Percentiles rank a stretch among this genome's conserved stretches.
phyloP scores from a whole-genome alignment of 2,797 vertebrate genomes.

The Hydrophis major region DNA sequence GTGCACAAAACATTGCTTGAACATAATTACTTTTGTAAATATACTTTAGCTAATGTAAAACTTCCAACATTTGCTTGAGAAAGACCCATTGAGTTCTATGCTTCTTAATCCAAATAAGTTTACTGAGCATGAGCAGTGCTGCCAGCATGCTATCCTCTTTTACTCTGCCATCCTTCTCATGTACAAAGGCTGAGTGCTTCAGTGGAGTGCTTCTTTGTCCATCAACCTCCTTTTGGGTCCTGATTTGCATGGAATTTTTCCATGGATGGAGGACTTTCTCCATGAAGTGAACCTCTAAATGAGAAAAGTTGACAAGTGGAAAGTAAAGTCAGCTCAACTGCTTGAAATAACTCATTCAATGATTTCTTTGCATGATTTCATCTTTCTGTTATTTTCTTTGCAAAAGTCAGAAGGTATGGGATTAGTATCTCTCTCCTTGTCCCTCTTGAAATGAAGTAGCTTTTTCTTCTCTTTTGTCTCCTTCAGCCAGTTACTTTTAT shows the following conservation, averaged over 20 bases:
- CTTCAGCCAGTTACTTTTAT: not conserved
- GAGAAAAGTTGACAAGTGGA: not conserved
- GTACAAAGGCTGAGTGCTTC: not conserved
- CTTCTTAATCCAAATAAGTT: not conserved
- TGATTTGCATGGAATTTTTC: not conserved
- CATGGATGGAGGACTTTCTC: not conserved
- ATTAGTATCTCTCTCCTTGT: not conserved
- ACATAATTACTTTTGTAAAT: not conserved
- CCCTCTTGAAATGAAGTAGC: not conserved
- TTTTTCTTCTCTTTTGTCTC: not conserved
- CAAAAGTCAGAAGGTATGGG: not conserved
- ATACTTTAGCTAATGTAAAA: not conserved
- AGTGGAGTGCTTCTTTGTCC: not conserved
- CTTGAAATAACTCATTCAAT: not conserved
- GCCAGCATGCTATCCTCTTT: not conserved
- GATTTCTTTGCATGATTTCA: not conserved
- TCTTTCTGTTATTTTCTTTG: not conserved
- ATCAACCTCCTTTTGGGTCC: not conserved
- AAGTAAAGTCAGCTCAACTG: not conserved
- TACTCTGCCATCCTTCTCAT: not conserved
- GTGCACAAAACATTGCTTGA: not conserved
- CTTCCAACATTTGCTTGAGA: not conserved
- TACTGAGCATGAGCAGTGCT: not conserved
- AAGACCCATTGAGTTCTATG: not conserved
- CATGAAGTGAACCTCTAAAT: not conserved